Evolutionary conservation across 2,113 vertebrate genomes (phyloP), one percentile per base, ranked within the genome.

Genomic region (Callipepla squamata): DNA sequence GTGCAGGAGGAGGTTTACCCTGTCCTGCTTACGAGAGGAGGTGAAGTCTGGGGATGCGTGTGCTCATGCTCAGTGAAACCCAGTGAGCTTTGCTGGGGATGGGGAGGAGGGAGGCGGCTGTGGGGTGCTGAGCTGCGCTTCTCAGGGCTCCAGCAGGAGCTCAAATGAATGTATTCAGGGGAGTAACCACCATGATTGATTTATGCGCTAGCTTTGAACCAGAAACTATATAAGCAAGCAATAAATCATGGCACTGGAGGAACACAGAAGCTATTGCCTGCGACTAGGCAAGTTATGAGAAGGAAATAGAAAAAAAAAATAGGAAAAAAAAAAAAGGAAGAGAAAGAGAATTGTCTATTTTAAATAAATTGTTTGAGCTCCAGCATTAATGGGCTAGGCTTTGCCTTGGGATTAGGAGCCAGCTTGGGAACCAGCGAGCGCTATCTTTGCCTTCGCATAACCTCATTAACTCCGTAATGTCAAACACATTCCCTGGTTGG

Each of bases 401-500:
- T 87, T 94, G 84, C 38, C 19, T 89, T 66, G 85, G 89, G 94
- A 94, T 96, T 93, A 95, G 79, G 69, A 96, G 66, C 72, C 93
- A 87, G 93, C 62, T 90, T 94, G 96, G 94, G 93, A 96, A 96
- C 77, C 55, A 77, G 63, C 0, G 7, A 82, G 76, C 9, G n/a
- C 83, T 92, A 85, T 95, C 93, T 86, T 48, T 94, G 95, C 93
- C 85, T 95, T 89, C 79, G 10, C 40, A 61, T 90, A 94, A 97
- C 94, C 94, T 97, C 92, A 89, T 96, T 93, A 97, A 92, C 95
- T 93, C 93, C 23, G 20, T 96, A 95, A 96, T 95, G 92, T 66
- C 44, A 87, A 94, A 78, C 95, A 88, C 95, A 91, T 95, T 94
- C 90, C 77, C 51, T 6, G 73, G 84, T 87, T 2, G 28, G 67